Evolutionary conservation across 2,113 vertebrate genomes (phyloP), one percentile per base, ranked within the genome.

Genomic region (Stomatorhinus ivindoensis): DNA sequence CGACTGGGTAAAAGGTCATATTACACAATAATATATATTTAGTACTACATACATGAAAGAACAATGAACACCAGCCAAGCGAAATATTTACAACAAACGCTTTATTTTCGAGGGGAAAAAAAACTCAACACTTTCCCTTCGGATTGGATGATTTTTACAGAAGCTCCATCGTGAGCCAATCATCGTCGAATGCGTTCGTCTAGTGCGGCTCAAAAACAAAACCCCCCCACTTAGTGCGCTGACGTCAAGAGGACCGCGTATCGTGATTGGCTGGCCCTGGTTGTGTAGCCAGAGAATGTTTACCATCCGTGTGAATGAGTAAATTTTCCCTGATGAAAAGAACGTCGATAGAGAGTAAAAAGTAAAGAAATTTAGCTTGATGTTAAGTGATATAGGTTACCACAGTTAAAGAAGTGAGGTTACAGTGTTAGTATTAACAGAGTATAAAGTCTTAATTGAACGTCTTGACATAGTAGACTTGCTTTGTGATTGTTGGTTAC

Each of bases 221-320:
- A 39, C 6, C 27, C 69, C 69, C 31, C 35, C 42, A 47, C 46
- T 42, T n/a, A n/a, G 17, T 8, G 80, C 10, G 7, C 31, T 92
- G 93, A 92, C 92, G 92, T 93, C 53, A 82, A 3, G 21, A 9
- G 17, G 3, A 48, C 6, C 11, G 87, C 61, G 24, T 58, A 35
- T 73, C 65, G 4, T 46, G 88, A 89, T 90, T 91, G 92, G 91
- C 65, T 42, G 85, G 84, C 8, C 27, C 55, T 69, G n/a, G 31
- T 46, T 61, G 31, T 87, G 89, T 51, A 88, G 73, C 89, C 61
- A 50, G 35, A 24, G 87, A 91, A 90, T 93, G 93, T 94, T 94
- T 94, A 93, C 93, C 90, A 91, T 55, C 89, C 88, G 91, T 90
- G 88, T 47, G 87, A 89, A 76, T 27, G 69, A 27, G 80, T 76